A percentile compares a stretch with the other conserved stretches of the same genome.
Evolutionary conservation across 2,113 vertebrate genomes (phyloP).

Genomic region (Dromiciops gliroides): DNA sequence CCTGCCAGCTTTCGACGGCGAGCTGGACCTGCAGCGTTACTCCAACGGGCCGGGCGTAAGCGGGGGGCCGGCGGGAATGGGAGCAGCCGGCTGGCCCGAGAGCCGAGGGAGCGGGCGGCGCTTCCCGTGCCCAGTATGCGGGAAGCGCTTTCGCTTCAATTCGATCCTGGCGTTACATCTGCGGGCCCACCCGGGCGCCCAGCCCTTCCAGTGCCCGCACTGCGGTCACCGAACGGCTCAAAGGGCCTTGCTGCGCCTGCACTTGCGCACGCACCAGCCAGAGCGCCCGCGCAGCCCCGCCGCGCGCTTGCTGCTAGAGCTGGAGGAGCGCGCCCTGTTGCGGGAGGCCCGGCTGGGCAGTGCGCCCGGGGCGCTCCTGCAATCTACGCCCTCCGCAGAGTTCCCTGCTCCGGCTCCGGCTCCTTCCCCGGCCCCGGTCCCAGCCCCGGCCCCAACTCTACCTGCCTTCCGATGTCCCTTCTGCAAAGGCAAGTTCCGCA

Average conservation of each 20-base stretch:
- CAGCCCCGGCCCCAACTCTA: constrained; percentile 68
- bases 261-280: constrained; percentile 79
- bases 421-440: constrained; percentile 66
- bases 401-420: constrained; percentile 65
- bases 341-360: constrained; percentile 70
- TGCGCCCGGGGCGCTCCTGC: constrained; percentile 61
- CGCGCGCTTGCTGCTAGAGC: constrained; percentile 79
- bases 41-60: constrained; percentile 85
- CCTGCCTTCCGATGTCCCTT: constrained; percentile 90
- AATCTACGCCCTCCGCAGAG: constrained; percentile 54
- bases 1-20: constrained; percentile 84
- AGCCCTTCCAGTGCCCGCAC: constrained; percentile 81
- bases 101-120: constrained; percentile 80
- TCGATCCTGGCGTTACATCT: constrained; percentile 95
- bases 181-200: constrained; percentile 88
- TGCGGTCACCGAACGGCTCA: constrained; percentile 82
- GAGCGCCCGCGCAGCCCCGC: constrained; percentile 78
- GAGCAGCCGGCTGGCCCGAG: constrained; percentile 77
- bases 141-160: constrained; percentile 95
- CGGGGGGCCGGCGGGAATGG: constrained; percentile 79
- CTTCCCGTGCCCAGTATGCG: constrained; percentile 92
- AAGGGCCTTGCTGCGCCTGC: constrained; percentile 83
- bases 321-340: constrained; percentile 80
- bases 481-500: constrained; percentile 96
- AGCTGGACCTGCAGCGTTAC: constrained; percentile 93